These are phyloP conservation scores for Eurois occulta DNA, from an alignment of 2,888 invertebrate genomes.

Conservation along the genomic window DNA sequence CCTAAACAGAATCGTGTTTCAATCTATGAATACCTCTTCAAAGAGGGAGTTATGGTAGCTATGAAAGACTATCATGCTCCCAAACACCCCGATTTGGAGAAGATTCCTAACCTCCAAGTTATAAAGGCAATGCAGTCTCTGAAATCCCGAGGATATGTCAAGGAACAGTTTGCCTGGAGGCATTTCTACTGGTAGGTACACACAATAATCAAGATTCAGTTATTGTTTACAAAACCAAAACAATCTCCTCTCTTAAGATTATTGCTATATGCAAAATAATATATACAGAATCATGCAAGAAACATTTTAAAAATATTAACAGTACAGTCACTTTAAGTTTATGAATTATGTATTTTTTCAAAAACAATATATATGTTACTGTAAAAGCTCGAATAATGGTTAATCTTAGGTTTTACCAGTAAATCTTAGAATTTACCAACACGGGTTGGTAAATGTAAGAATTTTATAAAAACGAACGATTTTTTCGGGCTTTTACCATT, in stretches of 20 bases:
- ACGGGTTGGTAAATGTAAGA: no score
- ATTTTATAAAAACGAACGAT: no score
- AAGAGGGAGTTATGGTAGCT: slow-evolving; percentile 99
- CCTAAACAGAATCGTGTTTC: slow-evolving; percentile 99
- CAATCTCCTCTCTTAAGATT: not conserved
- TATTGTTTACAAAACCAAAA: slow-evolving; percentile 22
- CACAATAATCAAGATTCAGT: not conserved
- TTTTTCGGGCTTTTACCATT: no score
- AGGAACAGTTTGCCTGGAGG: slow-evolving; percentile 99
- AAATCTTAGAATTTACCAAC: no score
- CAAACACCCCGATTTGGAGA: slow-evolving; percentile 98
- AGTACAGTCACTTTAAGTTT: no score
- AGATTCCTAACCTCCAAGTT: slow-evolving; percentile 99
- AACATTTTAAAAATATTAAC: no score
- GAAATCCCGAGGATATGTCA: slow-evolving; percentile 99
- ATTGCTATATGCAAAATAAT: no score
- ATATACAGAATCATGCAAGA: no score
- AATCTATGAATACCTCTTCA: slow-evolving; percentile 99
- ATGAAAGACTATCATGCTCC: slow-evolving; percentile 99
- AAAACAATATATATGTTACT: no score
- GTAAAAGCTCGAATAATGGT: no score
- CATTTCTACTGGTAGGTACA: slow-evolving; percentile 97
- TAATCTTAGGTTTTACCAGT: no score
- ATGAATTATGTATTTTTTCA: no score
- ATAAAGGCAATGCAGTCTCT: slow-evolving; percentile 99